These are phyloP conservation scores for Smutsia gigantea DNA, from an alignment of 2,797 vertebrate genomes.

Conservation along the genomic window DNA sequence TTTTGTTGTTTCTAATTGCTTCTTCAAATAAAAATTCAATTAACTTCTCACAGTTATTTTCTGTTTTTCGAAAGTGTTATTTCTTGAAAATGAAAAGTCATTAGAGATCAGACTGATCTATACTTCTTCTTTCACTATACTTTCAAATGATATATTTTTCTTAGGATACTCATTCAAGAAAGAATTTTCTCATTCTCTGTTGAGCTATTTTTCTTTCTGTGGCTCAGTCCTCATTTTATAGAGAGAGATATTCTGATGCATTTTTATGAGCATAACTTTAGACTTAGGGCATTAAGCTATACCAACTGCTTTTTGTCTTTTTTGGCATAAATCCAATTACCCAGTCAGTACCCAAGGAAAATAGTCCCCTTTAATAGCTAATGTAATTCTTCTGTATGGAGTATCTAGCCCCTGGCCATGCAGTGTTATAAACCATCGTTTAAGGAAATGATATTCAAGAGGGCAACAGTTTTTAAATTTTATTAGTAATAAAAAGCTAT, in stretches of 20 bases:
- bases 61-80: constrained; percentile 5
- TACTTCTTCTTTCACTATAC: background rate
- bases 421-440: background rate
- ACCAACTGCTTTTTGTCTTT: background rate
- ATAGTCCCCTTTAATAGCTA: background rate
- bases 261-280: constrained; percentile 44
- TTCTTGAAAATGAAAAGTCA: background rate
- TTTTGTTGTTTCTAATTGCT: constrained; percentile 38
- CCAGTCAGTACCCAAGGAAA: background rate
- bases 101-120: background rate
- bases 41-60: background rate
- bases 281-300: background rate
- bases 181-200: constrained; percentile 6
- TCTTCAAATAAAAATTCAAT: constrained; percentile 29
- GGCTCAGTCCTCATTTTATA: background rate
- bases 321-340: background rate
- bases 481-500: constrained; percentile 36
- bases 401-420: background rate
- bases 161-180: constrained; percentile 24
- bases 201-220: background rate
- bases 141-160: background rate
- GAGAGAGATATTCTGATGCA: constrained; percentile 15
- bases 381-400: background rate
- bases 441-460: constrained; percentile 33
- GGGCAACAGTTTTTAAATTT: background rate